Evolutionary conservation across 2,888 invertebrate species (phyloP), one percentile per base, ranked within the genome.

Genomic region (Dugesia japonica): DNA sequence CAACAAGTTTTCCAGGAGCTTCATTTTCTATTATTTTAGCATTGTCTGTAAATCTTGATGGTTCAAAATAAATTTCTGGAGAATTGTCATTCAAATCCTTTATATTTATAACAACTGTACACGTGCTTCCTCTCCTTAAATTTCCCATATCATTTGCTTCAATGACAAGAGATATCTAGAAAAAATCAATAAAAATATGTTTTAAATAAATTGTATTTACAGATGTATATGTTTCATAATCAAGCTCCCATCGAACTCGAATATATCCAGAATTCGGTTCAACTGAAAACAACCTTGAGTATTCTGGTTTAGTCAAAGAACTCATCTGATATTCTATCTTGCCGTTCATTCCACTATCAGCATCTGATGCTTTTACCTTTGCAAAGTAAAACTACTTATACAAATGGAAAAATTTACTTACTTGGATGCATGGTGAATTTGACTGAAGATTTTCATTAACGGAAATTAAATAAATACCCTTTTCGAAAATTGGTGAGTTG

Each of bases 1-100:
- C 83, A 71, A 83, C 82, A 28, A 82, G 81, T 9, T 80, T 80
- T 0, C 82, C 82, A 0, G 79, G 74, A n/a, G 79, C 78, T 1
- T 82, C 81, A 76, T 81, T 80, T 77, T 83, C 84, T 0, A 79
- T 79, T 1, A 81, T 80, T 78, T 79, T 31, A 1, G 76, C 73
- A 26, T 28, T 72, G 17, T 71, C 28, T 26, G 76, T 75, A 28
- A 75, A 75, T 75, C 75, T 26, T 9, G 56, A 42, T 20, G 75
- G 75, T 56, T 75, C 75, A 38, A 75, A 75, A 20, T 71, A 56
- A 56, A 75, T 75, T 28, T 26, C 26, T 1, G 75, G 75, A 15
- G 42, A 42, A 20, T 75, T 42, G 23, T 75, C 75, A 42, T 75
- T 75, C 7, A 42, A 26, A 26, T 75, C 75, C 15, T 23, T 17